Conservation (phyloP, 2,888 invertebrate species). For the Byasa hedistus region DNA sequence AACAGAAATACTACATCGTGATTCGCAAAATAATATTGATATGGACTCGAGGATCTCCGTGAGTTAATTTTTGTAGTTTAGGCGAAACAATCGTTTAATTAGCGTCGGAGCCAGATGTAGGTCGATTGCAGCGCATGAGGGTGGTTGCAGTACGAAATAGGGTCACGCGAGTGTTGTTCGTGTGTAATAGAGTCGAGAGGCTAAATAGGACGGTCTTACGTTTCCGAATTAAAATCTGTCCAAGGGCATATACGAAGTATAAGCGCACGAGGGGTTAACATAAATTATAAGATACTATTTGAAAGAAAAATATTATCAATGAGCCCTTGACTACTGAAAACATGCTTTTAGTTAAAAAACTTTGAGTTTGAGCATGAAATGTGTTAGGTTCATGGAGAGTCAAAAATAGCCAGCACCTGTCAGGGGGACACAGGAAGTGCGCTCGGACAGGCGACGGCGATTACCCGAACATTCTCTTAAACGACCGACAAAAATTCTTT, state of each 20-base stretch:
- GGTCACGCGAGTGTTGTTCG: conserved; percentile 64
- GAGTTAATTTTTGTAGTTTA: background rate
- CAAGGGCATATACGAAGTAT: conserved; percentile 34
- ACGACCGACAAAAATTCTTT: no score
- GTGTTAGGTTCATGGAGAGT: conserved; percentile 64
- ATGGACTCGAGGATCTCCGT: conserved; percentile 16
- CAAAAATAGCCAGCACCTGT: conserved; percentile 70
- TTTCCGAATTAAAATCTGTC: conserved; percentile 48
- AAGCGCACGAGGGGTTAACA: background rate
- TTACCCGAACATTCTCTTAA: conserved; percentile 30
- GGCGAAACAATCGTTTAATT: conserved; percentile 42
- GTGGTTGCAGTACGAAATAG: conserved; percentile 51
- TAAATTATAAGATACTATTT: background rate
- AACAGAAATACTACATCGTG: conserved; percentile 38
- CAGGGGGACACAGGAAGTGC: conserved; percentile 63
- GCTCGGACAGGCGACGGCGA: conserved; percentile 50
- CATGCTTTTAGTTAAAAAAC: conserved; percentile 52
- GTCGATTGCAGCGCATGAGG: conserved; percentile 55
- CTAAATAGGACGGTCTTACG: conserved; percentile 54
- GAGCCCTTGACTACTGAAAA: conserved; percentile 43
- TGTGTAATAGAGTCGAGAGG: conserved; percentile 44
- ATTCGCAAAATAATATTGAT: conserved; percentile 34
- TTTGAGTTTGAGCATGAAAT: conserved; percentile 72
- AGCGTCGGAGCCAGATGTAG: conserved; percentile 55
- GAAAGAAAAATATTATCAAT: conserved; percentile 31